Base-by-base conservation (phyloP, 2,797 vertebrate species). In the Kryptolebias ocellatus region DNA sequence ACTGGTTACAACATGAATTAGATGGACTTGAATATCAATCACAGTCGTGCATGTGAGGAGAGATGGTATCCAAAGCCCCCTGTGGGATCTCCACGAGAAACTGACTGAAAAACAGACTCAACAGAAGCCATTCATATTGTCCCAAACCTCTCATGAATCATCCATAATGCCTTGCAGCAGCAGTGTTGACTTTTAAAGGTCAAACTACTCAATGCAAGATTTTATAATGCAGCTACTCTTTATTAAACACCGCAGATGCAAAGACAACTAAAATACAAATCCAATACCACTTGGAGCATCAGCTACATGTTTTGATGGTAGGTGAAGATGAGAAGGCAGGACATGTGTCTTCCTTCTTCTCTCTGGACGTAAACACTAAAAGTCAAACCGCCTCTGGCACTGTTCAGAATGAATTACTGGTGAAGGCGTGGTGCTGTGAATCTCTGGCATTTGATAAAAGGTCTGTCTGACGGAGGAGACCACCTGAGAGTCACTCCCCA, bases 371-470 rank as follows among this genome's bases (percentile, higher is more conserved):
- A 79, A 85, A 84, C 78, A 72, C 66, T 39, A 39, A 79, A 78
- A 88, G 77, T 74, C 77, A 80, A 83, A 79, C 65, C 72, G 83
- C 89, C 85, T 79, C 75, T 72, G 83, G 90, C 83, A 47, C 70
- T 72, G 64, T 70, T 93, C 91, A 85, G 60, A 80, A 69, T 80
- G 71, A 81, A 90, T 92, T 87, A 91, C 54, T 15, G 63, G 76
- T 46, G 60, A 78, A 71, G 76, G 51, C n/a, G 63, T 56, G 54
- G n/a, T 57, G 66, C 72, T 82, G 82, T 76, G 83, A 85, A 75
- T 85, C 84, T 84, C 78, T 92, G 90, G 83, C 92, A 92, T 93
- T 92, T 91, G 64, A 57, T 53, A 71, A 92, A 93, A 93, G 89
- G 88, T 92, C 91, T 85, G 75, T 11, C 49, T 78, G 79, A 76